Evolutionary conservation across 2,888 invertebrate species (phyloP).

Genomic region (Minunthozetes semirufus): DNA sequence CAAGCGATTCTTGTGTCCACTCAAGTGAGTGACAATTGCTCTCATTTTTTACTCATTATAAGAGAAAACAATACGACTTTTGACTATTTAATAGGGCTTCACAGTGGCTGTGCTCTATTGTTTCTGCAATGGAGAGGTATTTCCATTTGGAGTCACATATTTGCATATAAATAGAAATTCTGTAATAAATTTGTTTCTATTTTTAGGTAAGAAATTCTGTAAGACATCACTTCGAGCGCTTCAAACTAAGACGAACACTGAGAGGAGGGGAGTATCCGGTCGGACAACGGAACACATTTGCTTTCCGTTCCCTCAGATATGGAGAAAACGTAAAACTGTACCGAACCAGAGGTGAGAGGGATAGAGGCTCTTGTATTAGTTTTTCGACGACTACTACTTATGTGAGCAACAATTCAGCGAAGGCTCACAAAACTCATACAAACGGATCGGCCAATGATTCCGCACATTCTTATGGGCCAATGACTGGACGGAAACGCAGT

Average conservation of each 20-base stretch:
- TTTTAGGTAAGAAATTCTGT: conserved; percentile 61
- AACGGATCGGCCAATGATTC: background rate
- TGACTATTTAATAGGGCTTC: conserved; percentile 62
- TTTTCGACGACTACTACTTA: conserved; percentile 40
- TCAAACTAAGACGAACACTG: conserved; percentile 54
- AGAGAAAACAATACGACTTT: conserved; percentile 10
- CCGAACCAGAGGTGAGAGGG: conserved; percentile 37
- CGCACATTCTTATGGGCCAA: background rate
- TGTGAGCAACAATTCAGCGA: conserved; percentile 7
- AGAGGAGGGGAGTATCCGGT: conserved; percentile 38
- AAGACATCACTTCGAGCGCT: conserved; percentile 70
- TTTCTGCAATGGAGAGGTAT: conserved; percentile 74
- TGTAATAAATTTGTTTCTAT: background rate
- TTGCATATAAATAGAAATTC: background rate
- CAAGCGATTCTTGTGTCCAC: conserved; percentile 77
- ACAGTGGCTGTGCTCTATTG: conserved; percentile 84
- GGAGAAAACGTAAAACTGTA: conserved; percentile 39
- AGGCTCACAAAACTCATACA: background rate
- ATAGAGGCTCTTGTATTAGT: conserved; percentile 38
- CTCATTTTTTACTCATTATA: conserved; percentile 19
- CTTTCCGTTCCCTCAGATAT: conserved; percentile 38
- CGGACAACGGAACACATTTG: conserved; percentile 33
- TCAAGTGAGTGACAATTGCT: conserved; percentile 60
- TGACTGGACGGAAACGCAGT: background rate
- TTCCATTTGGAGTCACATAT: conserved; percentile 52